Evolutionary conservation across 2,113 vertebrate species (phyloP).

Genomic region (Tyrannus savana): DNA sequence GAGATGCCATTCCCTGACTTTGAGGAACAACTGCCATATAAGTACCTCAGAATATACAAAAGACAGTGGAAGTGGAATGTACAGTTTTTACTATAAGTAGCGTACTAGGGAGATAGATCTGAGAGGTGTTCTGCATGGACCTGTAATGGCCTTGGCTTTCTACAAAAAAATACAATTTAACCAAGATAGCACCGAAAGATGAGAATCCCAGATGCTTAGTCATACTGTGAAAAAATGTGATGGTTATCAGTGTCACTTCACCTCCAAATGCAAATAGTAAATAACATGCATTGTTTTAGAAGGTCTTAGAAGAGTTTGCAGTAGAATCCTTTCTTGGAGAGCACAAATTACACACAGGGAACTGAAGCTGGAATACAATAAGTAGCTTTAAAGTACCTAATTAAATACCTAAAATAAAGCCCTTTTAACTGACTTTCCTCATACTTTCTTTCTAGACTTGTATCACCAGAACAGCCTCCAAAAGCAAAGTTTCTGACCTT

Average conservation of each 20-base stretch:
- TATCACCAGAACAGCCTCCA: slow-evolving; percentile 84
- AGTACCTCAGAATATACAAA: not conserved
- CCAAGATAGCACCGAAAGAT: not conserved
- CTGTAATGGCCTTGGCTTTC: not conserved
- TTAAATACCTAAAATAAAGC: not conserved
- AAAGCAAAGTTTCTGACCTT: slow-evolving; percentile 86
- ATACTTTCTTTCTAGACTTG: slow-evolving; percentile 67
- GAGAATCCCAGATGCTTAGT: not conserved
- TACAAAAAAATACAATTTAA: not conserved
- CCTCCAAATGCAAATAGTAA: not conserved
- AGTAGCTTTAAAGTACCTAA: not conserved
- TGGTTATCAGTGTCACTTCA: not conserved
- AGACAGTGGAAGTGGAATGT: not conserved
- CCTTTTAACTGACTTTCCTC: not conserved
- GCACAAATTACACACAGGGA: not conserved
- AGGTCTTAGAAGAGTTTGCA: not conserved
- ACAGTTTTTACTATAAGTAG: not conserved
- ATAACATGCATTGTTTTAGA: not conserved
- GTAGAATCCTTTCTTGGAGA: not conserved
- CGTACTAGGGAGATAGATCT: not conserved
- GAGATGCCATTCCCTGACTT: not conserved
- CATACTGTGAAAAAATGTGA: not conserved
- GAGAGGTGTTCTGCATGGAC: not conserved
- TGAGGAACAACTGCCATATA: not conserved
- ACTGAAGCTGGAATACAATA: not conserved